phyloP scores from a whole-genome alignment of 1,140 invertebrate genomes.

The Palaemon carinicauda region DNA sequence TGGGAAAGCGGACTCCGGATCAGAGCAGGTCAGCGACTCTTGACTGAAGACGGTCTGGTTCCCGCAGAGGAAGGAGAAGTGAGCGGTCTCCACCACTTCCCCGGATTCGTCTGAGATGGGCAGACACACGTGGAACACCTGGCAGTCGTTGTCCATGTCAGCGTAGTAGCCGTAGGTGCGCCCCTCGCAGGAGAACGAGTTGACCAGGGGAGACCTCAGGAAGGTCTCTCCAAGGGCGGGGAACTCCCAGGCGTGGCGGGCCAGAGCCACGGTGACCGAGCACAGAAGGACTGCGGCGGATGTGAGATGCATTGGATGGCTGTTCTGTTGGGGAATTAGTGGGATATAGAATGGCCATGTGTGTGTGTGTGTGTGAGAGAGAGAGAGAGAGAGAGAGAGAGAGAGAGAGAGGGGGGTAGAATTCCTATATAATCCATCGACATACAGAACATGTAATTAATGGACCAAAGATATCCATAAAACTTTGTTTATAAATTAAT shows the following conservation, averaged over 20 bases:
- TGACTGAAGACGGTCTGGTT: conserved; percentile 51
- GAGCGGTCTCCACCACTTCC: neutral
- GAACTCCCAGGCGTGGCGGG: conserved; percentile 24
- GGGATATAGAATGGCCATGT: no score
- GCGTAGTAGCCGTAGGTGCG: conserved; percentile 36
- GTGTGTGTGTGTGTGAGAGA: neutral
- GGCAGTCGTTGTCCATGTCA: conserved; percentile 39
- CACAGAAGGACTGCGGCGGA: conserved; percentile 9
- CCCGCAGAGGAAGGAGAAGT: conserved; percentile 30
- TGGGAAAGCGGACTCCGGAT: conserved; percentile 5
- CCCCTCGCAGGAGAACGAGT: conserved; percentile 1
- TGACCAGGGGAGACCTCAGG: conserved; percentile 5
- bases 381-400: conserved; percentile 16
- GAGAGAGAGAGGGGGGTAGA: conserved; percentile 5
- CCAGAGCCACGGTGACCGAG: conserved; percentile 15
- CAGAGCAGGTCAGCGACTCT: conserved; percentile 32
- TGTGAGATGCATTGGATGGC: no score
- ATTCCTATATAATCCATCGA: no score
- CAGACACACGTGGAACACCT: conserved; percentile 39
- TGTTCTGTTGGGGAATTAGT: no score
- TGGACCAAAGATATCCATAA: no score
- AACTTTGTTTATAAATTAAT: no score
- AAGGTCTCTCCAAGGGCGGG: conserved; percentile 9
- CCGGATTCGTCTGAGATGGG: conserved; percentile 18
- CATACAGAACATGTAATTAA: no score